phyloP scores from a whole-genome alignment of 2,888 invertebrate genomes.

The Drosophila imparisetae region DNA sequence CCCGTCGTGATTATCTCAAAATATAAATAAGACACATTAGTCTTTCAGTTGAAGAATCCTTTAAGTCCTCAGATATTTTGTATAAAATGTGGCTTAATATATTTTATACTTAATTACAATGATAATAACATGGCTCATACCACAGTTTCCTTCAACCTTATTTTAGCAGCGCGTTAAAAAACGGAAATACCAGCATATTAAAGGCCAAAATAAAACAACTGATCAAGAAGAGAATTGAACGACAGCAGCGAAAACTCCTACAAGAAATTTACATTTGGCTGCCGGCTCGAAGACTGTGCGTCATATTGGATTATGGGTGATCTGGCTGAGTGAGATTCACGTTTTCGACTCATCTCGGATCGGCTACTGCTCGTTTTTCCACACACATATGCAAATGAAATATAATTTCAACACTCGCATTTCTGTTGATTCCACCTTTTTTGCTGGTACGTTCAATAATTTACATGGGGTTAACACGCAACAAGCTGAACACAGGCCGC shows the following conservation, averaged over 20 bases:
- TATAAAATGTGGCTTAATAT: too few species aligned
- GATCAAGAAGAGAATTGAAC: slow-evolving; percentile 6
- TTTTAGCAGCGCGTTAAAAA: background rate
- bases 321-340: slow-evolving; percentile 18
- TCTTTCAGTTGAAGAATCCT: background rate
- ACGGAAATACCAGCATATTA: background rate
- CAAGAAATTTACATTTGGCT: slow-evolving; percentile 47
- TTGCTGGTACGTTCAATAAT: slow-evolving; percentile 60
- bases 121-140: background rate
- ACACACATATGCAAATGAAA: slow-evolving; percentile 75
- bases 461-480: slow-evolving; percentile 80
- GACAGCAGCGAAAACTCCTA: slow-evolving; percentile 19
- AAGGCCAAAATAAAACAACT: slow-evolving; percentile 3
- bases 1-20: background rate
- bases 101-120: background rate
- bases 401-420: slow-evolving; percentile 79
- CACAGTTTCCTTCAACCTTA: background rate
- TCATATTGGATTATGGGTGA: slow-evolving; percentile 19
- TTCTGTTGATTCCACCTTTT: slow-evolving; percentile 52
- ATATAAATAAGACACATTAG: background rate
- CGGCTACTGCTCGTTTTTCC: slow-evolving; percentile 42
- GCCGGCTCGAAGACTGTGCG: slow-evolving; percentile 22
- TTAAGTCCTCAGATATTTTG: background rate
- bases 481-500: slow-evolving; percentile 37
- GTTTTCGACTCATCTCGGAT: background rate